A percentile compares a stretch with the other conserved stretches of the same genome.
Evolutionary conservation across 2,888 invertebrate species (phyloP).

Genomic region (Peribatodes rhomboidaria): DNA sequence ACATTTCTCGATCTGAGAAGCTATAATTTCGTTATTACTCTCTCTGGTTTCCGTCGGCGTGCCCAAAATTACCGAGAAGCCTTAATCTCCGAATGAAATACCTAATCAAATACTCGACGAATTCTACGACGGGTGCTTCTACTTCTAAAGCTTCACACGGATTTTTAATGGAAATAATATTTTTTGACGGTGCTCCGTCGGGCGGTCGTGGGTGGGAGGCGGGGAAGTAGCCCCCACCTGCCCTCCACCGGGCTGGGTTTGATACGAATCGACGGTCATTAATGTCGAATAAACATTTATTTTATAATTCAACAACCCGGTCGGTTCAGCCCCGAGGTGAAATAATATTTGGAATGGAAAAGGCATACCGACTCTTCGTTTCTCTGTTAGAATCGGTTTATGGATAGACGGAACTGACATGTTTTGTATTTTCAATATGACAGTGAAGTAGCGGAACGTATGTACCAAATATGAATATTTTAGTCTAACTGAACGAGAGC

Average conservation of each 20-base stretch:
- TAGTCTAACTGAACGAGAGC: not conserved
- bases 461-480: not conserved
- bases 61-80: constrained; percentile 30
- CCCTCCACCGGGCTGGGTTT: constrained; percentile 41
- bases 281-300: constrained; percentile 66
- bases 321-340: constrained; percentile 34
- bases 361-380: constrained; percentile 21
- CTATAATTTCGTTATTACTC: constrained; percentile 36
- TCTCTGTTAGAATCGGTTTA: constrained; percentile 6
- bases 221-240: not conserved
- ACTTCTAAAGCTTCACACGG: constrained; percentile 33
- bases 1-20: constrained; percentile 16
- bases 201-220: constrained; percentile 7
- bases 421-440: not conserved
- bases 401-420: not conserved
- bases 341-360: constrained; percentile 41
- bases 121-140: constrained; percentile 10
- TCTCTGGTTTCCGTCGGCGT: constrained; percentile 27
- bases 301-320: constrained; percentile 50
- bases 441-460: not conserved
- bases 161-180: constrained; percentile 39
- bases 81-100: constrained; percentile 32
- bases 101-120: constrained; percentile 33
- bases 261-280: constrained; percentile 64
- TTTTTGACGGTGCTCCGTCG: constrained; percentile 39